Evolutionary conservation across 2,888 invertebrate species (phyloP), one percentile per base, ranked within the genome.

Genomic region (Artemia sp.): DNA sequence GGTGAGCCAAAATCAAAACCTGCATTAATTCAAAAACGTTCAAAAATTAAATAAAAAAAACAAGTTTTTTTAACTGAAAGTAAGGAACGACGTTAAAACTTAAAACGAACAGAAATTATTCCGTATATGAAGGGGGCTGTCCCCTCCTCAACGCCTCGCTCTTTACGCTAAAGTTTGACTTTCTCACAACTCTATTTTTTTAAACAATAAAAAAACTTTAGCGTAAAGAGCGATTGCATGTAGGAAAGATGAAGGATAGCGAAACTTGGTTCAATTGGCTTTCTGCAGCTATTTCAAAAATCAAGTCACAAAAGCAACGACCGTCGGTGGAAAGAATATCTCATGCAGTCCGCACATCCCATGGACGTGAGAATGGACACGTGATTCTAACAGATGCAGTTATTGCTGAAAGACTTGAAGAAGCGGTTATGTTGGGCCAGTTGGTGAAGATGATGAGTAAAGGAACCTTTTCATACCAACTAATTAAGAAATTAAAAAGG

Each of bases 241-340:
- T 24, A 24, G 24, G 4, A 24, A 68, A 68, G 52, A 38, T n/a
- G 58, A 58, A 10, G 58, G 58, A 58, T 19, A 58, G 9, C 10
- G 58, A 58, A 19, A 72, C 73, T 78, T 90, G 90, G 90, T 85
- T 86, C 80, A 83, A 86, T 80, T 92, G 91, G 91, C 88, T 92
- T 79, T 83, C 92, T 76, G 90, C 90, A 77, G 93, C 94, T 74
- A 92, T 95, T 77, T 84, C 88, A 75, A 94, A 94, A 82, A 92
- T 95, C 75, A 88, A 93, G 76, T 88, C 88, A 70, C 94, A 95
- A 80, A 94, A 95, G 78, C 95, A 95, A 81, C 83, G 94, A 75
- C 94, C 94, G 70, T 92, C 90, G 78, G 87, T 91, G 73, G 93
- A 94, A 78, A 82, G 94, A 75, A 93, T 94, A 78, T 90, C 90